Evolutionary conservation across 2,113 vertebrate genomes (phyloP).

Genomic region (Cololabis saira): DNA sequence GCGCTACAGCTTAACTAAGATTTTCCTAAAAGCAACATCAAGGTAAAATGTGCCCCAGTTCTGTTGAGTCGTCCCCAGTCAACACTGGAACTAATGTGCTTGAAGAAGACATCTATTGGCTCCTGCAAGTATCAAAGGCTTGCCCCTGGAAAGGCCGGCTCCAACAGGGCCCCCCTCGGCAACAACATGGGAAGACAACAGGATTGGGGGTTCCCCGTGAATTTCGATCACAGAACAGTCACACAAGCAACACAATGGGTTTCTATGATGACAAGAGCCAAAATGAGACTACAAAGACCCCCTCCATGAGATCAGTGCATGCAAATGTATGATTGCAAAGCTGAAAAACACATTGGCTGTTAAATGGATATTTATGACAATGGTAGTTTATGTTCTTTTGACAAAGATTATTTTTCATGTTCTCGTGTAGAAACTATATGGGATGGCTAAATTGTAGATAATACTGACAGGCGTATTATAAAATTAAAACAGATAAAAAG

Average conservation of each 20-base stretch:
- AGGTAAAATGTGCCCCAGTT: conserved; percentile 25
- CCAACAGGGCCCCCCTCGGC: conserved; percentile 51
- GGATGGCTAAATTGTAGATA: conserved; percentile 30
- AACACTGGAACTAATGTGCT: conserved; percentile 78
- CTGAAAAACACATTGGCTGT: conserved; percentile 22
- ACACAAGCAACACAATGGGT: conserved; percentile 52
- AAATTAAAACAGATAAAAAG: conserved; percentile 62
- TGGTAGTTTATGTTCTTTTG: background rate
- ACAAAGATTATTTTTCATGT: background rate
- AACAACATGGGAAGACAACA: conserved; percentile 63
- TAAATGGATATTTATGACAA: conserved; percentile 52
- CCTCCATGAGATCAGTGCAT: conserved; percentile 59
- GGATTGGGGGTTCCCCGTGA: conserved; percentile 51
- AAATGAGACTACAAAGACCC: conserved; percentile 52
- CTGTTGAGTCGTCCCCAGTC: conserved; percentile 54
- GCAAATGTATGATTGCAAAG: conserved; percentile 32
- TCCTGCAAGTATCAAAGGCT: conserved; percentile 72
- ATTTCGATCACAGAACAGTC: conserved; percentile 62
- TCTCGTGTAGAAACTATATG: conserved; percentile 31
- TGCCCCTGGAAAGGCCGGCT: conserved; percentile 50
- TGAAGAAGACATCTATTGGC: conserved; percentile 67
- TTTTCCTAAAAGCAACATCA: conserved; percentile 24
- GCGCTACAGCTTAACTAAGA: conserved; percentile 25
- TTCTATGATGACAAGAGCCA: conserved; percentile 43
- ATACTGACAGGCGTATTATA: conserved; percentile 52